A percentile compares a stretch with the other conserved stretches of the same genome.
These are phyloP conservation scores for Erethizon dorsatum DNA, from an alignment of 2,797 vertebrate genomes.

Conservation along the genomic window DNA sequence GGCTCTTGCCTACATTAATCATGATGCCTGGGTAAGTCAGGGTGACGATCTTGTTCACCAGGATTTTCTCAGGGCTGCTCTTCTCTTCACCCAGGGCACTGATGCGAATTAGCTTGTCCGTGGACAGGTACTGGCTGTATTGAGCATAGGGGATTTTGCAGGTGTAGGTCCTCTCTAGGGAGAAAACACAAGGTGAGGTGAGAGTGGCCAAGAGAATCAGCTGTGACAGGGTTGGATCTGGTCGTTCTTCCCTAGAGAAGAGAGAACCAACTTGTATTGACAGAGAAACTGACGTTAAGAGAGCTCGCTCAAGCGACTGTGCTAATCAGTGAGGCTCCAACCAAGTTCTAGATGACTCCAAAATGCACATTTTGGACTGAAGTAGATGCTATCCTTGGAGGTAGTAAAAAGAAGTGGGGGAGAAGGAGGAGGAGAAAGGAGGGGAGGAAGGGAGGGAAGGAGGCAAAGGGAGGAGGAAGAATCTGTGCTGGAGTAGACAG, in stretches of 20 bases:
- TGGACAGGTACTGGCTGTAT: slow-evolving; percentile 87
- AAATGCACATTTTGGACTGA: neutral
- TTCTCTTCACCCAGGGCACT: slow-evolving; percentile 88
- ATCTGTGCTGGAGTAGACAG: neutral
- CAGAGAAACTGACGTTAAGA: neutral
- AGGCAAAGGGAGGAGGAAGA: neutral
- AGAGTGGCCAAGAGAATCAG: slow-evolving; percentile 79
- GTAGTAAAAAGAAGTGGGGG: neutral
- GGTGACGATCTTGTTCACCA: slow-evolving; percentile 89
- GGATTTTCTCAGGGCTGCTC: slow-evolving; percentile 75
- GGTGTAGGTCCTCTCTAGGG: slow-evolving; percentile 85
- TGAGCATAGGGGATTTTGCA: slow-evolving; percentile 88
- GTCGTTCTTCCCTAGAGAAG: neutral
- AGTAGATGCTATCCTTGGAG: neutral
- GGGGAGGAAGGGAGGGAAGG: neutral
- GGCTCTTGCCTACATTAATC: slow-evolving; percentile 87
- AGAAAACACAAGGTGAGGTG: slow-evolving; percentile 59
- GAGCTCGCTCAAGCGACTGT: neutral
- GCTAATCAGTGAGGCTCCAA: neutral
- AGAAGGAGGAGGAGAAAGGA: too few species aligned
- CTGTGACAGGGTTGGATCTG: slow-evolving; percentile 65
- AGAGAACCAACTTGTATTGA: neutral
- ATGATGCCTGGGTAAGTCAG: slow-evolving; percentile 87
- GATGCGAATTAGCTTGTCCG: slow-evolving; percentile 89
- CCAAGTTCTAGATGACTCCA: neutral